These are phyloP conservation scores for Cochlearius cochlearius DNA, from an alignment of 2,113 vertebrate genomes.

Conservation along the genomic window DNA sequence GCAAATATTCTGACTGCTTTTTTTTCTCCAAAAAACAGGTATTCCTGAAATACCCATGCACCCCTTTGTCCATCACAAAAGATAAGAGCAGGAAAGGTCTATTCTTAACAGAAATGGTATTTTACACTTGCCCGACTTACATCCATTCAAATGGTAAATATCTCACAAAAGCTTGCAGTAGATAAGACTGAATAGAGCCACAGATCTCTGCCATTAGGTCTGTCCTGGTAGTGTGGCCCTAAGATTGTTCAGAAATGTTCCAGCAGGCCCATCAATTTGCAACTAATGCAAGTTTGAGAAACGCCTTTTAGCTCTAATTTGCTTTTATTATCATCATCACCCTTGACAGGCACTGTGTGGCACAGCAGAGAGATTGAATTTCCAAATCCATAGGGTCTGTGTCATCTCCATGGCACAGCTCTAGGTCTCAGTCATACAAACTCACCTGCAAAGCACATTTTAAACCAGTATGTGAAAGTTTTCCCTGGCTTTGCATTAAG, in stretches of 20 bases:
- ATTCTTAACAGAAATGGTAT: not conserved
- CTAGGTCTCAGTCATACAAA: not conserved
- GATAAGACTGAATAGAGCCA: not conserved
- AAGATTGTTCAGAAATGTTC: slow-evolving; percentile 33
- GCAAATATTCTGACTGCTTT: not conserved
- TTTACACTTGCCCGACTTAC: not conserved
- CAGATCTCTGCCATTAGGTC: slow-evolving; percentile 25
- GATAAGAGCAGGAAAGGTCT: not conserved
- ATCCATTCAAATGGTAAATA: not conserved
- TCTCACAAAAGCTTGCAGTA: slow-evolving; percentile 6
- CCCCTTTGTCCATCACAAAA: not conserved
- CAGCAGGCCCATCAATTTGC: slow-evolving; percentile 10
- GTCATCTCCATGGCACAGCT: not conserved
- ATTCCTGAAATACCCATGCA: not conserved
- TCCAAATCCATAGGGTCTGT: not conserved
- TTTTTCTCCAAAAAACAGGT: too few species aligned
- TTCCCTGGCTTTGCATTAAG: not conserved
- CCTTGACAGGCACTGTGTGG: not conserved
- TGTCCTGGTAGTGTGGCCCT: not conserved
- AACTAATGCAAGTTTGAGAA: slow-evolving; percentile 23
- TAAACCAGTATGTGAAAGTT: not conserved
- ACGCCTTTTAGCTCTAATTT: slow-evolving; percentile 18
- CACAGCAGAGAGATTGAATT: not conserved
- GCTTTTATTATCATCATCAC: not conserved
- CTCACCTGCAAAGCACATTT: not conserved